Conservation (phyloP, 1,140 invertebrate species). For the Chymomyza costata region DNA sequence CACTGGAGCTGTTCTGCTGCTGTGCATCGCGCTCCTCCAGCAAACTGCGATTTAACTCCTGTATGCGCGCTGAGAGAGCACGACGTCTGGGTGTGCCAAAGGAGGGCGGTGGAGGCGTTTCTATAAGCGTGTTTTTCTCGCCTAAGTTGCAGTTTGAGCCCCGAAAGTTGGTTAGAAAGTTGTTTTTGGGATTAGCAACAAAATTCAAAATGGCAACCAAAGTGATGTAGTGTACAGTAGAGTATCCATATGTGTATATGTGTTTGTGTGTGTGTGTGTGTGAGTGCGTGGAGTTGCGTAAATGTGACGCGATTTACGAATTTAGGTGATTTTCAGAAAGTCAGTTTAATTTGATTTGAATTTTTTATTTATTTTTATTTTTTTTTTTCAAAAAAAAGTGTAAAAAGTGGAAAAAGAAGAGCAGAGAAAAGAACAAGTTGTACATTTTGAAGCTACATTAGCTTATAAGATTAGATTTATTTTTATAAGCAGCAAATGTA, state of each 20-base stretch:
- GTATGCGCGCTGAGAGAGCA: constrained; percentile 67
- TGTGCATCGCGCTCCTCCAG: constrained; percentile 68
- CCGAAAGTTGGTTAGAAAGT: constrained; percentile 24
- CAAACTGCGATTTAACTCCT: constrained; percentile 70
- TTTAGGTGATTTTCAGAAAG: constrained; percentile 27
- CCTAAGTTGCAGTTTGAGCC: constrained; percentile 28
- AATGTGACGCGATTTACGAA: too few relatives aligned
- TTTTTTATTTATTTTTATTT: constrained; percentile 26
- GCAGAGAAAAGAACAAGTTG: constrained; percentile 69
- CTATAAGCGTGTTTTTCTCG: constrained; percentile 73
- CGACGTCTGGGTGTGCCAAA: constrained; percentile 69
- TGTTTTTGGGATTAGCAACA: constrained; percentile 29
- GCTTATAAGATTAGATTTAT: constrained; percentile 32
- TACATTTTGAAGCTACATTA: constrained; percentile 21
- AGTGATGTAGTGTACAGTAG: too few relatives aligned
- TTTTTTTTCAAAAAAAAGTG: too few relatives aligned
- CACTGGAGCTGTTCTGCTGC: constrained; percentile 71
- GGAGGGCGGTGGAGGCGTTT: constrained; percentile 65
- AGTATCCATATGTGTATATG: too few relatives aligned
- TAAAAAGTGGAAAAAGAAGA: constrained; percentile 67
- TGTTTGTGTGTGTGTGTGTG: constrained; percentile 7
- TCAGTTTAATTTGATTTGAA: neutral
- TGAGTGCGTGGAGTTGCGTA: too few relatives aligned
- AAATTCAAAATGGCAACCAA: constrained; percentile 15
- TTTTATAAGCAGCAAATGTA: too few relatives aligned